These are phyloP conservation scores for Caenorhabditis briggsae DNA, from an alignment of 1,140 invertebrate species.

Conservation along the genomic window DNA sequence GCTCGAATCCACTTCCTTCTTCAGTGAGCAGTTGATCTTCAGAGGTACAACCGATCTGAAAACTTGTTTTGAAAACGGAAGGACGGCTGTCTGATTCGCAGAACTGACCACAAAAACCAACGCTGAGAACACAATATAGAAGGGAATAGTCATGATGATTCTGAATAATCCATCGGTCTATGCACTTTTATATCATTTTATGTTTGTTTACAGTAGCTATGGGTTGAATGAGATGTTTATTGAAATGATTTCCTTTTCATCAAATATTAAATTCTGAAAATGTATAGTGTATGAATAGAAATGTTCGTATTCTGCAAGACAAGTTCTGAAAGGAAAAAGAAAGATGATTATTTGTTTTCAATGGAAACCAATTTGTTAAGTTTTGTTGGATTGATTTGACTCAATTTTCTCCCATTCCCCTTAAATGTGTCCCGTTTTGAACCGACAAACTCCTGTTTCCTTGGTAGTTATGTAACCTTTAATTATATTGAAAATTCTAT, in stretches of 20 bases:
- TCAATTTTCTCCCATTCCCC: too few species aligned
- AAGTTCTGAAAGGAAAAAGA: too few species aligned
- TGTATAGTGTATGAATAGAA: too few species aligned
- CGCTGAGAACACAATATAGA: neutral
- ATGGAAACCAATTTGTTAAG: too few species aligned
- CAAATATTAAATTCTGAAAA: neutral
- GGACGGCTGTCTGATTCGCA: too few species aligned
- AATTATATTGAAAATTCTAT: neutral
- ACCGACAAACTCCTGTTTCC: neutral
- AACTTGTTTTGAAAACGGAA: neutral
- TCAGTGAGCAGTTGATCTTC: constrained; percentile 23
- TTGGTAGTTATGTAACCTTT: neutral
- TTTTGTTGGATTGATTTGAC: too few species aligned
- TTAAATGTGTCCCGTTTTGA: neutral
- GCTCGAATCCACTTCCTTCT: constrained; percentile 36
- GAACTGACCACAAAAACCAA: neutral
- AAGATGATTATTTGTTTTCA: too few species aligned
- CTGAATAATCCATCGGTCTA: neutral
- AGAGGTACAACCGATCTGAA: neutral
- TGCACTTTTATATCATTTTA: neutral
- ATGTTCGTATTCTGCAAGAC: too few species aligned
- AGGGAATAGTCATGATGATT: constrained; percentile 8
- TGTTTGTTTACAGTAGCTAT: neutral
- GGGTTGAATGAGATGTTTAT: neutral
- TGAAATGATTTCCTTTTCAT: neutral